Base-by-base conservation (phyloP, 2,888 invertebrate species). In the Endomychus coccineus region DNA sequence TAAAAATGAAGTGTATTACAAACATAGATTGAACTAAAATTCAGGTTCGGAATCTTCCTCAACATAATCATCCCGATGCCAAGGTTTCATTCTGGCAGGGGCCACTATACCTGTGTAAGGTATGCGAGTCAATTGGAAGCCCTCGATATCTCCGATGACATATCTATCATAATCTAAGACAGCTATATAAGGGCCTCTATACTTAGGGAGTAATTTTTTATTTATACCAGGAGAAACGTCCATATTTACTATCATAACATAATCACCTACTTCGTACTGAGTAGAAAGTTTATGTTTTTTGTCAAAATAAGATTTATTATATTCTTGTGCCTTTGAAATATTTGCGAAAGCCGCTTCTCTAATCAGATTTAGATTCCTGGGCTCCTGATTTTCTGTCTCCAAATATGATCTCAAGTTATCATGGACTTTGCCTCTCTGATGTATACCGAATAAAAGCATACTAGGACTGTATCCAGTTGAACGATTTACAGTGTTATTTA, bases 131-230 rank as follows among this genome's bases (percentile, higher is more conserved):
- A 37, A 3, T 22, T 43, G 36, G 13, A 36, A 33, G 5, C 36
- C 34, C 6, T 44, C 39, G 4, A 37, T 21, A 16, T 49, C 45
- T 3, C 14, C 34, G 13, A 48, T 24, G 4, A 48, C 33, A 34
- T 47, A 52, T 21, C 49, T 34, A 32, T 52, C 48, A 36, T 42
- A 43, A 13, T 30, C 39, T 7, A 52, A 29, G 5, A 42, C 35
- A 11, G 48, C 43, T 9, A 30, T 33, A 25, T 50, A 50, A 13
- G 46, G 52, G 7, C 49, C 50, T 35, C 45, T 45, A 40, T 27
- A 49, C 21, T 47, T 46, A 3, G 49, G 49, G 6, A 47, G 38
- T 4, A 45, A 33, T 17, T 48, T 50, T 33, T 50, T 50, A 37
- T 46, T 47, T 4, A 25, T 25, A 13, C 43, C 45, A 2, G 34